Base-by-base conservation (phyloP, 1,140 invertebrate genomes). In the Hermetia illucens region DNA sequence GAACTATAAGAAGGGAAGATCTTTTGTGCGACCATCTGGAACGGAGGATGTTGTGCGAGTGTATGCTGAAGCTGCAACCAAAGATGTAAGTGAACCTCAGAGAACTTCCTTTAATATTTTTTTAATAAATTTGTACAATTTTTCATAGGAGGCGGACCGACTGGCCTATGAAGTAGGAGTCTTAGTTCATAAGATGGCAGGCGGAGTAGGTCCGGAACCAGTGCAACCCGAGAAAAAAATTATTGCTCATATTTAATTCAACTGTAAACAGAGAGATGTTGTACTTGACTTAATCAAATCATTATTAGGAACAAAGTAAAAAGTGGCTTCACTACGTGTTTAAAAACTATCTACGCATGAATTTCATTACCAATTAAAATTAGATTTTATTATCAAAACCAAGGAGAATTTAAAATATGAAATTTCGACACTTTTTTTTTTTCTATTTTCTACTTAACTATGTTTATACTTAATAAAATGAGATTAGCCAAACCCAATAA, bases 1-100 rank as follows among this genome's bases (percentile, higher is more conserved):
- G 0, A 71, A 74, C 40, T 89, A 82, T 55, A 56, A 63, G 5
- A 70, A 69, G 49, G 89, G 79, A 1, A 66, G 93, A 40, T 69
- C 88, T 12, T 98, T 98, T 69, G 87, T 95, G 0, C 71, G 94
- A 41, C 85, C 95, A 1, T 98, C 93, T 0, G 95, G 95, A 25
- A 99, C 96, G 17, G 96, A 99, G 68, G 89, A 98, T 63, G 68
- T 97, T 20, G 85, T 98, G 2, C 69, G 96, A 40, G 78, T 99
- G 0, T 98, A 98, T 66, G 88, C 92, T 0, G 95, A 99, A 68
- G 90, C 91, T 5, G 72, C 81, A 20, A 83, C 81, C 2, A 70
- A 77, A 53, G 59, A 70, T 51, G 70, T 70, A 44, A 50, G 17
- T 42, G 16, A 21, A 4, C 21, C 21, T 34, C n/a, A 16, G 18